Conservation (phyloP, 2,113 vertebrate species). For the Oxyura jamaicensis region DNA sequence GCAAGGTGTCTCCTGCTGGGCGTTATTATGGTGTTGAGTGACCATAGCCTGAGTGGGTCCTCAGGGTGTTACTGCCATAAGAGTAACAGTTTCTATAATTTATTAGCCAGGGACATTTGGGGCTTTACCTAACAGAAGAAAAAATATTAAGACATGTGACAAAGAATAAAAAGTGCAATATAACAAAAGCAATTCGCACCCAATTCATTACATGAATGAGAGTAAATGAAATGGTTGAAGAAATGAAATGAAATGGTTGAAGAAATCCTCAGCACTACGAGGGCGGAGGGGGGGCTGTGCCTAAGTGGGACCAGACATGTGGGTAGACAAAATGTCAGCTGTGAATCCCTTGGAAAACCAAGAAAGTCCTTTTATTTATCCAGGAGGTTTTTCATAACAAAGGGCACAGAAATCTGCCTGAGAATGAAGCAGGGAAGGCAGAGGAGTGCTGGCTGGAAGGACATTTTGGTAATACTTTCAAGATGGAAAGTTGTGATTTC, state of each 20-base stretch:
- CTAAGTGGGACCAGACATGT: neutral
- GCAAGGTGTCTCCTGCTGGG: neutral
- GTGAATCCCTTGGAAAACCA: neutral
- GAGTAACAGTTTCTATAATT: neutral
- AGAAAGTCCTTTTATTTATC: neutral
- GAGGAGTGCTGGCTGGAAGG: neutral
- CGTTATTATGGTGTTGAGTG: neutral
- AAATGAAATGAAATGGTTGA: neutral
- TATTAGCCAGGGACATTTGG: neutral
- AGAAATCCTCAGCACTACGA: neutral
- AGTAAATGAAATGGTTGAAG: neutral
- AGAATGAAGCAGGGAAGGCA: neutral
- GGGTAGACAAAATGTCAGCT: neutral
- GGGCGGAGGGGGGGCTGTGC: neutral
- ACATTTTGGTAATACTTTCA: neutral
- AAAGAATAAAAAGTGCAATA: neutral
- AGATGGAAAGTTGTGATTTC: slow-evolving; percentile 12
- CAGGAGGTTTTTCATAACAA: neutral
- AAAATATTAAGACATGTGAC: neutral
- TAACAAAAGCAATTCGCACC: neutral
- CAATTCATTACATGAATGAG: neutral
- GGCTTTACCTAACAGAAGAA: neutral
- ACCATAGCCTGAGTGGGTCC: neutral
- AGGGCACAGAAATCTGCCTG: neutral
- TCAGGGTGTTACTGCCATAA: neutral